Conservation (phyloP, 2,113 vertebrate species). For the Petromus typicus region DNA sequence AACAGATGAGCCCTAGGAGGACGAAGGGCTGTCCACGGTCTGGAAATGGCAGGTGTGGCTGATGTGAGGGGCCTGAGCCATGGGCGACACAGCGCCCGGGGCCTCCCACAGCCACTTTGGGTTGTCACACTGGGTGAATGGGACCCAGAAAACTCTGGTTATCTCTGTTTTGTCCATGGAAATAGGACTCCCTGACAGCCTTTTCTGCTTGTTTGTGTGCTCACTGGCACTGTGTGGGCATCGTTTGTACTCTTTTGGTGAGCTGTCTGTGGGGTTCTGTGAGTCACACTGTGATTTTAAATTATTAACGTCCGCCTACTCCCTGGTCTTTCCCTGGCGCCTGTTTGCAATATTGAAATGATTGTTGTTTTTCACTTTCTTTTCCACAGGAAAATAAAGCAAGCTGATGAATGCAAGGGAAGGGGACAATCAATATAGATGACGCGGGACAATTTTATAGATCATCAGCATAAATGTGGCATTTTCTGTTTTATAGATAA, state of each 20-base stretch:
- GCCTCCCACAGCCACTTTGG: background rate
- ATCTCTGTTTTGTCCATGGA: background rate
- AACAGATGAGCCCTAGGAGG: background rate
- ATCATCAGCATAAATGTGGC: conserved; percentile 54
- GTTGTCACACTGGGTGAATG: no score
- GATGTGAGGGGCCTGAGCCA: background rate
- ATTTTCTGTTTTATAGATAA: conserved; percentile 83
- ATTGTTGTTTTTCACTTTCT: conserved; percentile 38
- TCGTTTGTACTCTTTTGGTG: background rate
- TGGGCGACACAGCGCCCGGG: background rate
- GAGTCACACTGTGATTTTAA: conserved; percentile 45
- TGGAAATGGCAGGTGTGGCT: background rate
- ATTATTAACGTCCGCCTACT: conserved; percentile 7
- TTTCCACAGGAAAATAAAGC: conserved; percentile 62
- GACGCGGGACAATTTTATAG: conserved; percentile 25
- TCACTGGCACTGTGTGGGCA: background rate
- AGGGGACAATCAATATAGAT: background rate
- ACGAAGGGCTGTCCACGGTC: background rate
- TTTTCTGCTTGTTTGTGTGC: background rate
- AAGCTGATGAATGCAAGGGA: conserved; percentile 39
- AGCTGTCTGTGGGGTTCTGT: background rate
- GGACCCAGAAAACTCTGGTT: background rate
- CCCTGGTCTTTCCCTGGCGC: background rate
- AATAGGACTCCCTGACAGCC: background rate
- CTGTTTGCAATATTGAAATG: conserved; percentile 43